phyloP scores from a whole-genome alignment of 1,140 invertebrate genomes.

The Cydia amplana region DNA sequence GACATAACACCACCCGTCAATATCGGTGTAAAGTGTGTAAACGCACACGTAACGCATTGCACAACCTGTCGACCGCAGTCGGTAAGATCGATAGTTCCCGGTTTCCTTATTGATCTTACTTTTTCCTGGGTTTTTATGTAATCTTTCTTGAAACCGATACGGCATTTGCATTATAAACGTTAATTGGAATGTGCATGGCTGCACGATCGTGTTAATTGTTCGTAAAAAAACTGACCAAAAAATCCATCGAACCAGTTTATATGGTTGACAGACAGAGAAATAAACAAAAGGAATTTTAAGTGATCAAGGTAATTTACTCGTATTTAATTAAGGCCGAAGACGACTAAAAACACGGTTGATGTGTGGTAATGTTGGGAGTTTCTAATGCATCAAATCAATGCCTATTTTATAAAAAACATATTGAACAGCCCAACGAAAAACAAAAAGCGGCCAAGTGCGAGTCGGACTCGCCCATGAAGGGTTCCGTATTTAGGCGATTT shows the following conservation, averaged over 20 bases:
- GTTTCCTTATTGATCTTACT: slow-evolving; percentile 28
- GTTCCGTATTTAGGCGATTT: too few species aligned
- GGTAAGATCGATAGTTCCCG: slow-evolving; percentile 19
- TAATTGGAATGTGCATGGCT: background rate
- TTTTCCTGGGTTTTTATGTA: slow-evolving; percentile 5
- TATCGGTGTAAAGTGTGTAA: background rate
- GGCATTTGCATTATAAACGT: background rate
- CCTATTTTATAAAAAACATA: too few species aligned
- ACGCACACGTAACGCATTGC: slow-evolving; percentile 25
- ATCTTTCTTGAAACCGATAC: slow-evolving; percentile 19
- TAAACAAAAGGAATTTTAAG: too few species aligned
- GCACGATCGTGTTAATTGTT: background rate
- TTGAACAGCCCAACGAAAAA: too few species aligned
- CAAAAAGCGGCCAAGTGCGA: too few species aligned
- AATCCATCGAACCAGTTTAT: background rate
- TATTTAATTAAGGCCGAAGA: too few species aligned
- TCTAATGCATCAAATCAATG: too few species aligned
- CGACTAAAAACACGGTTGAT: too few species aligned
- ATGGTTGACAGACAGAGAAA: too few species aligned
- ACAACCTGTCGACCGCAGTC: slow-evolving; percentile 19
- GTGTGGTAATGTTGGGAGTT: too few species aligned
- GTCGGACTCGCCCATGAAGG: too few species aligned
- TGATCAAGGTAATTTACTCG: too few species aligned
- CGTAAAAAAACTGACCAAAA: background rate
- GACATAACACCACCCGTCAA: slow-evolving; percentile 19